Conservation (phyloP, 2,113 vertebrate genomes). For the Porphyrio hochstetteri region DNA sequence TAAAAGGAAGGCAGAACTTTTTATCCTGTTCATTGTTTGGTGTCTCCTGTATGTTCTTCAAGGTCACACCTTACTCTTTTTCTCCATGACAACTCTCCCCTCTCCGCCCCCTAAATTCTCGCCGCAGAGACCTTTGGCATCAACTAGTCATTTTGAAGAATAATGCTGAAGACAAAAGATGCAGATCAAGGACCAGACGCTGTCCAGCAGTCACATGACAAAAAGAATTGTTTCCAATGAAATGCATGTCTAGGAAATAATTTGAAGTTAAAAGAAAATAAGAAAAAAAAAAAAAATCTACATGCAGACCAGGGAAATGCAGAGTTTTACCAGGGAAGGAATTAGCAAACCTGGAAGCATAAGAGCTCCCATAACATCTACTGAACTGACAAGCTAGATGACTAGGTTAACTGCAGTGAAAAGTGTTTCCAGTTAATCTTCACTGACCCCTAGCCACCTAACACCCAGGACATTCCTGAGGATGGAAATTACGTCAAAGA, state of each 20-base stretch:
- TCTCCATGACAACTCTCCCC: neutral
- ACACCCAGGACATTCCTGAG: neutral
- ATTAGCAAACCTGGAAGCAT: neutral
- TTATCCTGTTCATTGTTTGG: neutral
- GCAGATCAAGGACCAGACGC: neutral
- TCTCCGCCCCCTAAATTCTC: neutral
- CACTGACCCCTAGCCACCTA: neutral
- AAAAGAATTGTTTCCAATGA: neutral
- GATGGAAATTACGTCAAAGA: neutral
- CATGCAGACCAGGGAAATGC: neutral
- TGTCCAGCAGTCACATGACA: neutral
- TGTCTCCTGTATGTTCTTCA: neutral
- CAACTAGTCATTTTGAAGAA: neutral
- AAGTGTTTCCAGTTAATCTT: neutral
- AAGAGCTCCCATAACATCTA: neutral
- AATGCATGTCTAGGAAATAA: neutral
- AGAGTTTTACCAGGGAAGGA: neutral
- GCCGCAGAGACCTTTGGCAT: neutral
- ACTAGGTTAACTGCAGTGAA: neutral
- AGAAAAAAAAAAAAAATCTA: neutral
- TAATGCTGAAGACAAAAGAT: constrained; percentile 5
- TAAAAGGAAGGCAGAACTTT: neutral
- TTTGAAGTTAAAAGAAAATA: neutral
- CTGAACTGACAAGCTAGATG: neutral
- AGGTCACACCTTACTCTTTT: neutral